A percentile compares a stretch with the other conserved stretches of the same genome.
Conservation (phyloP, 2,797 vertebrate species). For the Chrysolophus pictus region DNA sequence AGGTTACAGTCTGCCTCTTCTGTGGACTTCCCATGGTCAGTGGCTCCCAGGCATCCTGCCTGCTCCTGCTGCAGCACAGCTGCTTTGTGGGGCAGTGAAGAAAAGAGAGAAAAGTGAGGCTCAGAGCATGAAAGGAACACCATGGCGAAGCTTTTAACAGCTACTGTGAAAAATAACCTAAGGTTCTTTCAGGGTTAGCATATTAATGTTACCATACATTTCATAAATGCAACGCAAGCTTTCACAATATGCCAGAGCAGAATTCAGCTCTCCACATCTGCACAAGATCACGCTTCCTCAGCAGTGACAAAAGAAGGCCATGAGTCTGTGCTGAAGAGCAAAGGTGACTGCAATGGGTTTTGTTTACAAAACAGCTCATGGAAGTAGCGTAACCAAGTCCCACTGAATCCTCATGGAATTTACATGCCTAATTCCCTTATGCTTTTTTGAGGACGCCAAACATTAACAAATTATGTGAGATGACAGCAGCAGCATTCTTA, state of each 20-base stretch:
- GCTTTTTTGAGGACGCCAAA: neutral
- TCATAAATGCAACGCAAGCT: neutral
- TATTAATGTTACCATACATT: neutral
- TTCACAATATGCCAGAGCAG: fast-evolving
- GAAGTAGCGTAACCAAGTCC: neutral
- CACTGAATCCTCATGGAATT: conserved; percentile 15
- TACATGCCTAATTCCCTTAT: neutral
- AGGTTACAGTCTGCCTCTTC: neutral
- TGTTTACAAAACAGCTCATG: conserved; percentile 15
- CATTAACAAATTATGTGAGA: neutral
- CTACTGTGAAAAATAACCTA: neutral
- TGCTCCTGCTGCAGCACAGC: neutral
- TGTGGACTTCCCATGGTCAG: neutral
- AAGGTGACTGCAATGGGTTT: neutral
- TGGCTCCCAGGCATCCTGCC: neutral
- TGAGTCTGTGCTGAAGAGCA: neutral
- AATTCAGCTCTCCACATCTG: neutral
- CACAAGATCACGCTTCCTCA: neutral
- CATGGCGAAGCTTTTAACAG: neutral
- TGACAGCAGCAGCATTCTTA: conserved; percentile 26
- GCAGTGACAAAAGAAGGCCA: neutral
- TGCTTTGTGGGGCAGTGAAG: neutral
- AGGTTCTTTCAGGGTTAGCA: neutral
- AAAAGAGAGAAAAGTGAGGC: neutral
- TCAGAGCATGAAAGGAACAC: neutral